Evolutionary conservation across 2,888 invertebrate genomes (phyloP), one percentile per base, ranked within the genome.

Genomic region (Phyto melanocephala): DNA sequence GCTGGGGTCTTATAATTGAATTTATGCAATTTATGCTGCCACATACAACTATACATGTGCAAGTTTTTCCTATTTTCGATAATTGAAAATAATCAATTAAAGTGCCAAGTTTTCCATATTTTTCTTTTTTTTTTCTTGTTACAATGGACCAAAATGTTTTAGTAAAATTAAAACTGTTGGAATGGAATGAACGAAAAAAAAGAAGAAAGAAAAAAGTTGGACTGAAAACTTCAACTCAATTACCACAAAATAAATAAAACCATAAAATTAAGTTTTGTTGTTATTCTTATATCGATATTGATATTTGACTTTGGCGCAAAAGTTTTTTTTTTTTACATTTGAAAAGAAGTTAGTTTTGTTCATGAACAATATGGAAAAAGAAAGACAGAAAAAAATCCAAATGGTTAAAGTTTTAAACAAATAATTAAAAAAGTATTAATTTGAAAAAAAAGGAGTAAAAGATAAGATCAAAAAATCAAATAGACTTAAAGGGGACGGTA

Each of bases 221-320:
- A 54, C 40, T 62, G 3, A 67, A 75, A 60, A 40, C 67, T 67
- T 50, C 13, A 40, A 20, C 33, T 76, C 76, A 76, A 76, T 76
- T 76, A 76, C 60, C 68, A 68, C 68, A 76, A 76, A 62, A 68
- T 68, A 77, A 68, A 77, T 68, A 68, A 40, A 15, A 52, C 1
- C 37, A 62, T 22, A 3, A 62, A 68, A 52, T 35, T 42, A 60
- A 52, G 17, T 60, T 76, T 42, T 50, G 17, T 47, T 47, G 13
- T 47, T 50, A 8, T 15, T 45, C 0, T 28, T 6, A 28, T 5
- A 2, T 8, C 7, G 33, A 2, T 33, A 52, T 52, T 65, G 65
- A 56, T 75, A 47, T 58, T 67, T 76, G 40, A 67, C 47, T 76
- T 67, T 50, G 20, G n/a, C 10, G 20, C 7, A 58, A 76, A 67